Base-by-base conservation (phyloP, 2,797 vertebrate genomes). In the Labroides dimidiatus region DNA sequence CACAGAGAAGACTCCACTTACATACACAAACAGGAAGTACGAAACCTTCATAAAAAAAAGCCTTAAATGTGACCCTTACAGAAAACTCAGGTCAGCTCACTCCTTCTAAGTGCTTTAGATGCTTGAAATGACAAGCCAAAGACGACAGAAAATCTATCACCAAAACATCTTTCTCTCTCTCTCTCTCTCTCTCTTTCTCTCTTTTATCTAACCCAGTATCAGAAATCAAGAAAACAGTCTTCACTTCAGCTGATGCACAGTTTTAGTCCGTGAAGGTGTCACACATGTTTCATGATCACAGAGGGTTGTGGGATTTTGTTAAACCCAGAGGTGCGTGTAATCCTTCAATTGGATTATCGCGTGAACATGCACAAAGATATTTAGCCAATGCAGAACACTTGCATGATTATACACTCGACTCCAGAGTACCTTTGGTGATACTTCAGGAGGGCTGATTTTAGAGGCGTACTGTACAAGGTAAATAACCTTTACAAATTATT, bases 1-100 rank as follows among this genome's bases (percentile, higher is more conserved):
- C 86, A 78, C 87, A 84, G 80, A 76, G 89, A 67, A 70, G 75
- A 66, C 75, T 77, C 64, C 37, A 54, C 68, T 84, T 84, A 62
- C 82, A 64, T 82, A 87, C 84, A 89, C 79, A 84, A 75, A 77
- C 50, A 39, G 52, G 41, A 33, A 44, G 50, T 54, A 49, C 20
- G 66, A 82, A 82, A 66, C 49, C 63, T 60, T 66, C 56, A 53
- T n/a, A 53, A 62, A 78, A 71, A 62, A 66, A 42, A 44, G n/a
- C n/a, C n/a, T n/a, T n/a, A n/a, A n/a, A n/a, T n/a, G n/a, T n/a
- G n/a, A n/a, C n/a, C 43, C 51, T 0, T 33, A 60, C 23, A 4
- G 19, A 19, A 56, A 27, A 62, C 58, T 41, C 27, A 16, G 45
- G 62, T 63, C 12, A 61, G 43, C 50, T 45, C 49, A 23, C 55